Evolutionary conservation across 2,888 invertebrate species (phyloP), one percentile per base, ranked within the genome.

Genomic region (Zelleria hepariella): DNA sequence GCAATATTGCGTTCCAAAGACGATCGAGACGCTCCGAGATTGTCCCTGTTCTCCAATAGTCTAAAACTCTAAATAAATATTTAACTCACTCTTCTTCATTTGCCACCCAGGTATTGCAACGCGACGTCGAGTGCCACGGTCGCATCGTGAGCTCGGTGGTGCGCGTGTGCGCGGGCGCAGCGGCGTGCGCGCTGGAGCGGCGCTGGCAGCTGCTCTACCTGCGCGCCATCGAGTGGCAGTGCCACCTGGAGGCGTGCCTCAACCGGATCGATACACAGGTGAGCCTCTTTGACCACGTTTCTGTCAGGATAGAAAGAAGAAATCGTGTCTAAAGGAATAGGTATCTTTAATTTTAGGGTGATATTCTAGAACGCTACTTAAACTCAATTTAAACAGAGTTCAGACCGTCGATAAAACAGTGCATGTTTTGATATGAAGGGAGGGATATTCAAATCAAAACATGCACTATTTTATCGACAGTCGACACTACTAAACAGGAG

Each of bases 201-300:
- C 94, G 96, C 77, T 98, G 96, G 95, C 97, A 97, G 82, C 92
- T 94, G 68, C 91, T 97, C 67, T 97, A 95, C 90, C 89, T 98
- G 71, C 91, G 95, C 71, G 95, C 96, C 59, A 91, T 97, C 73
- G 97, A 98, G 92, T 95, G 96, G 93, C 96, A 96, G 90, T 95
- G 95, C 84, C 94, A 96, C 78, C 91, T 98, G 75, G 97, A 98
- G 80, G 93, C 93, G 67, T 91, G 95, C 64, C 90, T 94, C 64
- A 90, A 92, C 65, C 92, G 91, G 77, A 91, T 92, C 74, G 91
- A 91, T 72, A 92, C 90, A 72, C 86, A 86, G 84, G 88, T 87
- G 47, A 49, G 48, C 24, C 10, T 42, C 21, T 7, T 56, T 25
- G 10, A 42, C 15, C 32, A 10, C 10, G 32, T 42, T 15, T 42